phyloP scores from a whole-genome alignment of 1,140 invertebrate genomes.

The Bombyx mandarina region DNA sequence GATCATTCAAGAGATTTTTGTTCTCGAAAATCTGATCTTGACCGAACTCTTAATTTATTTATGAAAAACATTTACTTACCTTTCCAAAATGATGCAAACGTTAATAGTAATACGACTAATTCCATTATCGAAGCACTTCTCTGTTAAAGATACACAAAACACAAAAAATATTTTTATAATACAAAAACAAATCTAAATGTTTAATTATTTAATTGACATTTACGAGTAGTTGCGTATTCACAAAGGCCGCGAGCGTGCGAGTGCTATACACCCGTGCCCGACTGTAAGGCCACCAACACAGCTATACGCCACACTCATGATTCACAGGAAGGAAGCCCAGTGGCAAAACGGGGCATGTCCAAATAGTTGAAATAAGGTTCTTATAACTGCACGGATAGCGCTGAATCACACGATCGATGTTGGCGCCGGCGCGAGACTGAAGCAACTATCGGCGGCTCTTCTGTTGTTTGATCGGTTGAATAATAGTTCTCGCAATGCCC shows the following conservation, averaged over 20 bases:
- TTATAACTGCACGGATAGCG: conserved; percentile 21
- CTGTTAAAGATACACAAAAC: conserved; percentile 16
- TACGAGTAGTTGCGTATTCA: conserved; percentile 27
- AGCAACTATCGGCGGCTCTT: conserved; percentile 35
- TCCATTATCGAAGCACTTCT: conserved; percentile 38
- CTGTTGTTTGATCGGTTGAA: conserved; percentile 7
- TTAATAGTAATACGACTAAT: conserved; percentile 33
- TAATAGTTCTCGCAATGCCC: conserved; percentile 13
- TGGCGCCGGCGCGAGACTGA: conserved; percentile 52
- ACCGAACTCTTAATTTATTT: no score
- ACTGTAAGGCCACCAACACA: conserved; percentile 16
- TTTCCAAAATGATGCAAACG: conserved; percentile 41
- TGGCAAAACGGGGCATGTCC: conserved; percentile 57
- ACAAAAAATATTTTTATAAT: conserved; percentile 5
- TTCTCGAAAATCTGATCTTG: no score
- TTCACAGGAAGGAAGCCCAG: conserved; percentile 58
- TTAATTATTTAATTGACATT: conserved; percentile 10
- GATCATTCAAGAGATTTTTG: no score
- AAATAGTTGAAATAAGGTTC: conserved; percentile 40
- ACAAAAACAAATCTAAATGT: conserved; percentile 14
- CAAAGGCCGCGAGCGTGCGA: conserved; percentile 21
- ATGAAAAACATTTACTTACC: conserved; percentile 32
- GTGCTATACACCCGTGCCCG: conserved; percentile 35
- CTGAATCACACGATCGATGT: conserved; percentile 49
- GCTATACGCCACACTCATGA: conserved; percentile 38